Evolutionary conservation across 2,113 vertebrate species (phyloP).

Genomic region (Ivindomyrus marchei): DNA sequence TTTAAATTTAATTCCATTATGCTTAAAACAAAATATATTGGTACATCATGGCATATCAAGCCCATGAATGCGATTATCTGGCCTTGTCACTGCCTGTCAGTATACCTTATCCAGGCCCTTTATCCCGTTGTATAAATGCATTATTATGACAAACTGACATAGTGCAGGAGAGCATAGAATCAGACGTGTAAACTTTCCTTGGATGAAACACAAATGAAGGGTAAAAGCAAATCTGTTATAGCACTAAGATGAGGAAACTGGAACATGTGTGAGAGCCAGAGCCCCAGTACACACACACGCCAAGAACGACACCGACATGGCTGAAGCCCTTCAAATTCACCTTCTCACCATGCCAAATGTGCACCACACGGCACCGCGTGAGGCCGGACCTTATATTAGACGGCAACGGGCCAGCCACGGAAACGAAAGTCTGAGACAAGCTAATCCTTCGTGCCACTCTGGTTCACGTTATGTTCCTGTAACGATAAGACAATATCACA

Average conservation of each 20-base stretch:
- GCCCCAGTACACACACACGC: background rate
- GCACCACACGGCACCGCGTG: background rate
- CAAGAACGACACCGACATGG: background rate
- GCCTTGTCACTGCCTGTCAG: background rate
- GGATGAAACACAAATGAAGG: slow-evolving; percentile 9
- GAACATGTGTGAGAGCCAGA: background rate
- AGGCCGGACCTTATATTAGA: background rate
- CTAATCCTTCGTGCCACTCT: background rate
- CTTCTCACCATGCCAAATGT: background rate
- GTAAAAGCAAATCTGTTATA: slow-evolving; percentile 4
- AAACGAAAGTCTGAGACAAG: background rate
- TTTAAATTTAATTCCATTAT: background rate
- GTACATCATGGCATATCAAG: background rate
- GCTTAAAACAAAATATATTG: background rate
- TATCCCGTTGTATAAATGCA: background rate
- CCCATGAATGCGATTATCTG: background rate
- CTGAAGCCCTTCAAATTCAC: slow-evolving; percentile 8
- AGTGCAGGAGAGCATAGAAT: background rate
- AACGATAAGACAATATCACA: background rate
- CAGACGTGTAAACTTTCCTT: slow-evolving; percentile 2
- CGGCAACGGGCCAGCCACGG: background rate
- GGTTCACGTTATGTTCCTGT: background rate
- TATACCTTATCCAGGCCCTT: background rate
- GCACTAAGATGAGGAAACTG: background rate
- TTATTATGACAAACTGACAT: background rate